A percentile compares a stretch with the other conserved stretches of the same genome.
phyloP scores from a whole-genome alignment of 2,888 invertebrate species.

The Lottia gigantea region DNA sequence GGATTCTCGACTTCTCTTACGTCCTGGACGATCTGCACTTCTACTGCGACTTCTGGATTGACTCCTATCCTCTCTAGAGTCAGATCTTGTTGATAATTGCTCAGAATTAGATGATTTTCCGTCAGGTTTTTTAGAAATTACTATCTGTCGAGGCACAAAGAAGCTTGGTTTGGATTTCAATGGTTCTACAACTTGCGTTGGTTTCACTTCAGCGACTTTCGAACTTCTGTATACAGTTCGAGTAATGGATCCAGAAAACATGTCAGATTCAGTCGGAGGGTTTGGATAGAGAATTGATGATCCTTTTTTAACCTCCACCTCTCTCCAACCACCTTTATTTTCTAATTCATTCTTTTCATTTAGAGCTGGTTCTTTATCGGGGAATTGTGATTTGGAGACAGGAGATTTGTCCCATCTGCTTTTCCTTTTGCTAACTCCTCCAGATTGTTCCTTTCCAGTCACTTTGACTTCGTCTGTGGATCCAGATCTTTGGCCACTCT shows the following conservation, averaged over 20 bases:
- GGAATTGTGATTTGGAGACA: not conserved
- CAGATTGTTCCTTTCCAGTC: no score
- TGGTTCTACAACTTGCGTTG: not conserved
- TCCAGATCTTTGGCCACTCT: no score
- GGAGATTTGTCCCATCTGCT: slow-evolving; percentile 8
- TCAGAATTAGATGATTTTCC: not conserved
- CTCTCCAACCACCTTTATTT: no score
- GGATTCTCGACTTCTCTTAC: no score
- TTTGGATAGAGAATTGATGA: no score
- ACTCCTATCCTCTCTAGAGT: not conserved
- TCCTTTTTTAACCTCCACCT: no score
- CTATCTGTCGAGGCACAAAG: not conserved
- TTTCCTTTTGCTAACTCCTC: no score
- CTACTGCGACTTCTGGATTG: not conserved
- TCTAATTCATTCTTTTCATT: no score
- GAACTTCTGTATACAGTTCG: not conserved
- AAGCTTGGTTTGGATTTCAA: not conserved
- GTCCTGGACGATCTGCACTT: not conserved
- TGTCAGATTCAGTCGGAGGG: no score
- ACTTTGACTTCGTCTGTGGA: no score
- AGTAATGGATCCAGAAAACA: not conserved
- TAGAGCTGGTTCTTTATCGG: no score
- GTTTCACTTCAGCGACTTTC: not conserved
- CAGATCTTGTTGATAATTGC: not conserved
- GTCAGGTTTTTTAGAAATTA: not conserved